Evolutionary conservation across 2,888 invertebrate species (phyloP), one percentile per base, ranked within the genome.

Genomic region (Mantis religiosa): DNA sequence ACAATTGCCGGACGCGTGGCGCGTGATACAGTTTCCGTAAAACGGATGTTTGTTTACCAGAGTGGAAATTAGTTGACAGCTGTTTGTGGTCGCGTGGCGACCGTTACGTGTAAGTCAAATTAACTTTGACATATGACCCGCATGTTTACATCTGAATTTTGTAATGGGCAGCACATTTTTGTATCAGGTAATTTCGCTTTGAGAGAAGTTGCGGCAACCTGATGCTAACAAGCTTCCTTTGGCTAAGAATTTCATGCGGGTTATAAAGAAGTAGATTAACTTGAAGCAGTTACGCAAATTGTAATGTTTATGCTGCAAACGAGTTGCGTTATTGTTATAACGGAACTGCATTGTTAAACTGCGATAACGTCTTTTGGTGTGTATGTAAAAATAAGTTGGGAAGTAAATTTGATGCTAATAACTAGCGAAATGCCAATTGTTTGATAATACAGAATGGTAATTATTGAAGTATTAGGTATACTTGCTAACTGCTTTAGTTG

Each of bases 61-160:
- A 71, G 54, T 71, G 54, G 54, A 71, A 54, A 71, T 25, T 15
- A 71, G 54, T 28, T 28, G 34, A 87, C 87, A 81, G 30, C 82
- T 82, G 81, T 81, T 54, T 28, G 6, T 81, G 28, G 86, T 81
- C 87, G 82, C 87, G 87, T 87, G 87, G 87, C 87, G 87, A 71
- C 87, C 87, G 88, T 88, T 83, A 54, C 54, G 20, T 2, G n/a
- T 3, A 47, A 84, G 1, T 3, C 14, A 14, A 15, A 20, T 20
- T 54, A 54, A 34, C 34, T 54, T 54, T 7, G 54, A 15, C 54
- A 54, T 54, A 4, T 71, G 54, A 83, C 83, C 83, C 84, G 47
- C 54, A 88, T 84, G 28, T n/a, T 71, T 25, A 82, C 83, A 83
- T 83, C 7, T 27, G 82, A 87, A 83, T 83, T 28, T 30, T 54